phyloP scores from a whole-genome alignment of 2,797 vertebrate genomes.

The Echiichthys vipera region DNA sequence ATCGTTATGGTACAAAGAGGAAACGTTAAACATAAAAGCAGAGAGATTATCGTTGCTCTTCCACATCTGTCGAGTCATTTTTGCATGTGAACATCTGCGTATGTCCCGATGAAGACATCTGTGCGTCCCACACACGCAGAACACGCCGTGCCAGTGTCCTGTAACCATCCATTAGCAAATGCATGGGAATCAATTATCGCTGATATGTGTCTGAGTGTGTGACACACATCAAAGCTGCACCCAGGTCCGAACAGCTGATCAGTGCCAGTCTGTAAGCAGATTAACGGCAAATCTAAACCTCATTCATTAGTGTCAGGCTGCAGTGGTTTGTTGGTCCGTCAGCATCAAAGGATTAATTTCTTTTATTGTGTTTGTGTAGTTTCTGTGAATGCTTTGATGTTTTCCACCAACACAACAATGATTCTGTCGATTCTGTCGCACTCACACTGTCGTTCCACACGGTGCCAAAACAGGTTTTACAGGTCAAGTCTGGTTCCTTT shows the following conservation, averaged over 20 bases:
- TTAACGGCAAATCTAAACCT: constrained; percentile 15
- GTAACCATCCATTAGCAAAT: constrained; percentile 14
- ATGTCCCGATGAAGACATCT: background rate
- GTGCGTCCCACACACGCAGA: background rate
- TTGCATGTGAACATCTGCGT: constrained; percentile 25
- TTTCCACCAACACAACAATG: no score
- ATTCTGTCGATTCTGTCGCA: no score
- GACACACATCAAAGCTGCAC: background rate
- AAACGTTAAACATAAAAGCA: background rate
- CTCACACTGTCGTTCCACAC: no score
- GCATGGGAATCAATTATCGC: constrained; percentile 16
- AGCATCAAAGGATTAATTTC: background rate
- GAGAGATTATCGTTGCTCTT: background rate
- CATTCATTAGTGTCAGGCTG: constrained; percentile 8
- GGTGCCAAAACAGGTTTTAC: no score
- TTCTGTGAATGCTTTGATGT: no score
- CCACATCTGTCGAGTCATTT: background rate
- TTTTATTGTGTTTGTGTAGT: background rate
- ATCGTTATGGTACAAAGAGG: no score
- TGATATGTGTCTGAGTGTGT: background rate
- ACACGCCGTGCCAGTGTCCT: background rate
- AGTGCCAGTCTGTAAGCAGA: constrained; percentile 32
- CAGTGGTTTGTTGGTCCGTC: background rate
- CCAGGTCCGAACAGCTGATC: constrained; percentile 3
- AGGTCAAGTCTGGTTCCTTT: no score